Evolutionary conservation across 2,888 invertebrate species (phyloP).

Genomic region (Actias luna): DNA sequence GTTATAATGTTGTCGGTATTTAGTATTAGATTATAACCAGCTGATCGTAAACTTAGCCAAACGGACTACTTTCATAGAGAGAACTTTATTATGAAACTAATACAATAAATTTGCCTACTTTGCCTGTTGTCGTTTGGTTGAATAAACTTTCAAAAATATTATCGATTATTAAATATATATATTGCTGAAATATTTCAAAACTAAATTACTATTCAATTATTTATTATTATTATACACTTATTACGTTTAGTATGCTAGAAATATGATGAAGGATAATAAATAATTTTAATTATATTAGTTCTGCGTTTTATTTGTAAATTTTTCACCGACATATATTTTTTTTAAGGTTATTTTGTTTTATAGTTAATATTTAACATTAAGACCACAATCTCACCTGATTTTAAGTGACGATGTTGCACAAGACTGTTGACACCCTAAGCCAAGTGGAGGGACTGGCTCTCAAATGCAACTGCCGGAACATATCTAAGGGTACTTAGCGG

Average conservation of each 20-base stretch:
- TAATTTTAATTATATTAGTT: slow-evolving; percentile 82
- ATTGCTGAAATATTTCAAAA: slow-evolving; percentile 79
- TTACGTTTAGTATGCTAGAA: slow-evolving; percentile 83
- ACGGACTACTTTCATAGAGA: slow-evolving; percentile 56
- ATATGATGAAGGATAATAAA: slow-evolving; percentile 83
- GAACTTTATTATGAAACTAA: slow-evolving; percentile 65
- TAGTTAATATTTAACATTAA: no score
- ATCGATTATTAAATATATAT: slow-evolving; percentile 68
- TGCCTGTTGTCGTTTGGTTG: slow-evolving; percentile 70
- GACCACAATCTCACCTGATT: no score
- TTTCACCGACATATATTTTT: no score
- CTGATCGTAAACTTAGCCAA: slow-evolving; percentile 45
- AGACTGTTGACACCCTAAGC: no score
- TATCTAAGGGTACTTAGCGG: no score
- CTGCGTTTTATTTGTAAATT: slow-evolving; percentile 53
- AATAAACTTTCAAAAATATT: slow-evolving; percentile 64
- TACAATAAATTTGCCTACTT: slow-evolving; percentile 78
- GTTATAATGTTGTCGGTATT: slow-evolving; percentile 22
- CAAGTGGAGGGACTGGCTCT: no score
- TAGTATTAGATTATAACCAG: slow-evolving; percentile 37
- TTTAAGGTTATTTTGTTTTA: no score
- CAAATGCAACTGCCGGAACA: no score
- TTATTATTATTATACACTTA: slow-evolving; percentile 79
- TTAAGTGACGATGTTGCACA: no score
- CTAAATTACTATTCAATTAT: slow-evolving; percentile 82